Evolutionary conservation across 2,113 vertebrate species (phyloP).

Genomic region (Bucco capensis): DNA sequence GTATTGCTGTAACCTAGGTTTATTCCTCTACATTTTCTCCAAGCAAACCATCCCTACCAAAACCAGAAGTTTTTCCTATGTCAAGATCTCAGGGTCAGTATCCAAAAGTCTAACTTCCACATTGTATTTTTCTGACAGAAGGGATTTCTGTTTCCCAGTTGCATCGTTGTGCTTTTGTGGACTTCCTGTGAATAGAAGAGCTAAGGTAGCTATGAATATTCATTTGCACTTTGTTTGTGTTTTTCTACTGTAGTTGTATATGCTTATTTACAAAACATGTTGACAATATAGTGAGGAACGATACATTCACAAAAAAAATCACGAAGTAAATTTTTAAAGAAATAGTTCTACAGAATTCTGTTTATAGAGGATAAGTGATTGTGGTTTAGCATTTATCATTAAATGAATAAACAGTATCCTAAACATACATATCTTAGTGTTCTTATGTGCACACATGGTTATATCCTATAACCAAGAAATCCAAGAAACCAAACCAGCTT

Average conservation of each 20-base stretch:
- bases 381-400: neutral
- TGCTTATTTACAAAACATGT: neutral
- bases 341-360: neutral
- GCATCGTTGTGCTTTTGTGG: neutral
- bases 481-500: rapidly evolving
- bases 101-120: neutral
- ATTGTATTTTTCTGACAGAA: neutral
- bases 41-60: neutral
- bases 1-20: neutral
- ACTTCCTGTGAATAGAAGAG: neutral
- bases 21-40: neutral
- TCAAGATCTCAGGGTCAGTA: neutral
- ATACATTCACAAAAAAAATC: neutral
- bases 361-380: neutral
- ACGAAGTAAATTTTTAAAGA: neutral
- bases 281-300: neutral
- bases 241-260: neutral
- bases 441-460: neutral
- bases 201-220: neutral
- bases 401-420: neutral
- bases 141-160: neutral
- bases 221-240: neutral
- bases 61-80: neutral
- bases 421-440: neutral
- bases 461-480: neutral